These are phyloP conservation scores for Clarias laeviceps DNA, from an alignment of 2,797 vertebrate genomes.

Conservation along the genomic window DNA sequence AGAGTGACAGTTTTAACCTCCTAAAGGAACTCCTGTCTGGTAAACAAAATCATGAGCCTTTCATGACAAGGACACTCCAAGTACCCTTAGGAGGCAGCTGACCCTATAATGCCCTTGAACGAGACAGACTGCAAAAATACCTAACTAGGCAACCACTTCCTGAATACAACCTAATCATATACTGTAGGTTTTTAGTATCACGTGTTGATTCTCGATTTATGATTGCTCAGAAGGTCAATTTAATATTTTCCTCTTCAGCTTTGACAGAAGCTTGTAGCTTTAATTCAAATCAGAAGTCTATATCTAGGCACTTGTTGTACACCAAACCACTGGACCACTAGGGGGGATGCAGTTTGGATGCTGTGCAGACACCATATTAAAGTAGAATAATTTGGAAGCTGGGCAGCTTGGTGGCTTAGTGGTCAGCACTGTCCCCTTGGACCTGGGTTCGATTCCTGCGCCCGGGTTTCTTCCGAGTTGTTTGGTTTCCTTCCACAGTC, in stretches of 20 bases:
- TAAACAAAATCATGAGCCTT: background rate
- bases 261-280: background rate
- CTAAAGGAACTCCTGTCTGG: background rate
- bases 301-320: background rate
- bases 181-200: background rate
- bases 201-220: background rate
- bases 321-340: too few species aligned
- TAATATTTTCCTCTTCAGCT: too few species aligned
- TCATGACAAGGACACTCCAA: background rate
- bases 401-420: too few species aligned
- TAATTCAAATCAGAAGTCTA: background rate
- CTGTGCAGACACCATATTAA: too few species aligned
- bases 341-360: too few species aligned
- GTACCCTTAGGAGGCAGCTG: background rate
- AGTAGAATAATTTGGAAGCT: too few species aligned
- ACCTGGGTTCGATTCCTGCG: too few species aligned
- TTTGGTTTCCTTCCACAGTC: too few species aligned
- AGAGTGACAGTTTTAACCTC: background rate
- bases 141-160: background rate
- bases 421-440: too few species aligned
- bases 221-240: background rate
- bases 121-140: background rate
- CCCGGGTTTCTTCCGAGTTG: too few species aligned
- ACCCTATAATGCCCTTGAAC: conserved; percentile 7
- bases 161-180: background rate